Evolutionary conservation across 1,140 invertebrate genomes (phyloP).

Genomic region (Onthophagus taurus): DNA sequence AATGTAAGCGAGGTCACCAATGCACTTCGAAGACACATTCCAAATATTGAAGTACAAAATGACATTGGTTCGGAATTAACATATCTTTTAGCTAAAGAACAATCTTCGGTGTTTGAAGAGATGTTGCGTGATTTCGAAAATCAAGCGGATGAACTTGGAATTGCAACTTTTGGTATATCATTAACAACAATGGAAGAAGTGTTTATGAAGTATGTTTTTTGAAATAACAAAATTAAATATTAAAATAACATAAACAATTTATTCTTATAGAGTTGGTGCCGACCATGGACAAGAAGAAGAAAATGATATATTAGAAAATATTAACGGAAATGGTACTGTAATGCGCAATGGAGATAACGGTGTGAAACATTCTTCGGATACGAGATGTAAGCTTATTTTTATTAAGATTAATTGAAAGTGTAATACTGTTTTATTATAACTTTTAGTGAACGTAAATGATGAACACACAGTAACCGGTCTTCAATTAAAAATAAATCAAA

Average conservation of each 20-base stretch:
- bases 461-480: slow-evolving; percentile 7
- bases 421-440: not conserved
- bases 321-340: slow-evolving; percentile 8
- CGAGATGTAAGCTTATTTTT: slow-evolving; percentile 2
- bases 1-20: slow-evolving; percentile 43
- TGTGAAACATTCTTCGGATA: not conserved
- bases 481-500: slow-evolving; percentile 16
- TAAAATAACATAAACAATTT: not conserved
- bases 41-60: slow-evolving; percentile 37
- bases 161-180: slow-evolving; percentile 57
- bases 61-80: slow-evolving; percentile 26
- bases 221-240: not conserved
- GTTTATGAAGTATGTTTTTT: slow-evolving; percentile 63
- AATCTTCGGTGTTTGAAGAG: slow-evolving; percentile 42
- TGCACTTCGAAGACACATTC: slow-evolving; percentile 47
- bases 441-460: slow-evolving; percentile 8
- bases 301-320: slow-evolving; percentile 11
- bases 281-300: slow-evolving; percentile 30
- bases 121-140: slow-evolving; percentile 63
- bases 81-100: slow-evolving; percentile 26
- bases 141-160: slow-evolving; percentile 50
- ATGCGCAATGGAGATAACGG: too few relatives aligned
- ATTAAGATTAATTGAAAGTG: too few relatives aligned
- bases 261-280: slow-evolving; percentile 39
- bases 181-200: slow-evolving; percentile 86